Conservation (phyloP, 2,888 invertebrate species). For the Graphium colonna region DNA sequence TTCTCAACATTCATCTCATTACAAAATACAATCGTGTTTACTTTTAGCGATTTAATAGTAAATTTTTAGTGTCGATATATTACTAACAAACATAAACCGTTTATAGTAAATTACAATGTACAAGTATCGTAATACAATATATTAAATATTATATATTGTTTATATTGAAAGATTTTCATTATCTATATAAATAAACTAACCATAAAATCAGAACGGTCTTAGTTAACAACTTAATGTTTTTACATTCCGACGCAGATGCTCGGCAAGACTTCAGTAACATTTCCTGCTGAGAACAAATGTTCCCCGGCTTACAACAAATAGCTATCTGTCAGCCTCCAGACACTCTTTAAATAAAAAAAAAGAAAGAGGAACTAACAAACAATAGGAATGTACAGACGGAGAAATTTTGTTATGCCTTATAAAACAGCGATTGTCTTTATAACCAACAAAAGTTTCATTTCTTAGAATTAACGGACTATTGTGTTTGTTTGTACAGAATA, state of each 20-base stretch:
- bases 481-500: neutral
- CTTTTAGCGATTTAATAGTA: no score
- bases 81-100: no score
- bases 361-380: neutral
- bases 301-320: slow-evolving; percentile 9
- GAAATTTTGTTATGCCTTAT: slow-evolving; percentile 1
- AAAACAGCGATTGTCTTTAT: neutral
- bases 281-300: slow-evolving; percentile 3
- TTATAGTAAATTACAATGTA: no score
- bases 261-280: neutral
- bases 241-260: neutral
- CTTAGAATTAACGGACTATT: neutral
- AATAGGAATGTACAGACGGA: neutral
- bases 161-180: no score
- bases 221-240: neutral
- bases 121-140: no score
- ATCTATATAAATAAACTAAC: no score
- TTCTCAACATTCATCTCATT: no score
- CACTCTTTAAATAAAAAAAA: slow-evolving; percentile 5
- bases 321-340: slow-evolving; percentile 10
- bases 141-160: no score
- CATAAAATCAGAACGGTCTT: neutral
- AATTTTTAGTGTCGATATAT: no score
- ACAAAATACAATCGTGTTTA: no score
- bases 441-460: neutral